Evolutionary conservation across 2,888 invertebrate genomes (phyloP), one percentile per base, ranked within the genome.

Genomic region (Xylophagus ater): DNA sequence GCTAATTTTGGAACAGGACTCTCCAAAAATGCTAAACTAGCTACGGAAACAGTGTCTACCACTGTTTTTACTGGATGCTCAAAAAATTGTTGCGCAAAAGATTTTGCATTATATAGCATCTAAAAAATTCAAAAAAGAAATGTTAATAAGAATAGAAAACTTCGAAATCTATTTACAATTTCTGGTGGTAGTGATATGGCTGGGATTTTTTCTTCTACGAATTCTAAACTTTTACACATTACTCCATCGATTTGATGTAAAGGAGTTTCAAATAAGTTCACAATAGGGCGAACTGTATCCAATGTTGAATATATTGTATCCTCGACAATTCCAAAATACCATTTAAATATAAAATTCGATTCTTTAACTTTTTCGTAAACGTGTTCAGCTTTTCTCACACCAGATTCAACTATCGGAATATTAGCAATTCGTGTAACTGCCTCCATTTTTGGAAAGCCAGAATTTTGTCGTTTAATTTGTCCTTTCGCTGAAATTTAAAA

Each of bases 201-300:
- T 0, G 90, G 90, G 33, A 87, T 79, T 43, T 76, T 74, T 53
- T 82, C 76, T 59, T 90, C 89, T n/a, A 90, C 78, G 25, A 82
- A 73, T 50, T 88, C 87, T 47, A 92, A 72, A 40, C 87, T 84
- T 56, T 75, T 79, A 66, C 87, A 89, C 44, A 90, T 74, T 45
- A 87, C 70, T 47, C 71, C 71, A 64, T 87, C 87, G 25, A 86
- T 69, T 41, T 76, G 76, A 20, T 71, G 69, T 8, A 87, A 68
- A 0, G 88, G 88, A 0, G 74, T 70, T 55, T 82, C 80, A 34
- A 85, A 70, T 25, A 84, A 68, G 35, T 76, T 72, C 1, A 84
- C 76, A 0, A 81, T 77, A 1, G 88, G 87, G 35, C 76, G 67
- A 0, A 88, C 78, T 9, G 80, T 72, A 43, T 81, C 82, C 4